Conservation (phyloP, 2,797 vertebrate genomes). For the Melanotaenia nigrans region DNA sequence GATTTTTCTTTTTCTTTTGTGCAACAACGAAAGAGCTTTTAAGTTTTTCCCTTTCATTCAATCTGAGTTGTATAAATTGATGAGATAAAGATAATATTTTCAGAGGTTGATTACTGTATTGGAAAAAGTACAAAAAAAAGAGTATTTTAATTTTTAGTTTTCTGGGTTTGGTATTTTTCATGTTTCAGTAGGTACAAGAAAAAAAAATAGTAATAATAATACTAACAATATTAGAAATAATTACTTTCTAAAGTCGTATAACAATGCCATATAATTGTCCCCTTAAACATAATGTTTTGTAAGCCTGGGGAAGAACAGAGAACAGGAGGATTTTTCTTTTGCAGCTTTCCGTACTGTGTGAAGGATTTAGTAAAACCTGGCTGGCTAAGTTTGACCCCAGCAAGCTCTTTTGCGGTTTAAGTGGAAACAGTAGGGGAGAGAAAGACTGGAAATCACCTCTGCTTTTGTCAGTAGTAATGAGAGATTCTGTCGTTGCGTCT, state of each 20-base stretch:
- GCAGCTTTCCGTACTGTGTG: slow-evolving; percentile 32
- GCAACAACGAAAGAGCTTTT: slow-evolving; percentile 52
- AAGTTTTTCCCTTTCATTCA: slow-evolving; percentile 43
- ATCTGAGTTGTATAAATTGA: slow-evolving; percentile 39
- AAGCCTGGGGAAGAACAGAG: background rate
- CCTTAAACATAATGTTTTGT: background rate
- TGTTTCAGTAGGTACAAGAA: no score
- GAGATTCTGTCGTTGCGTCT: slow-evolving; percentile 45
- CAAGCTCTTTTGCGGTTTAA: slow-evolving; percentile 63
- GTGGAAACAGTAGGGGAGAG: slow-evolving; percentile 53
- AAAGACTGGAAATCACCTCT: slow-evolving; percentile 38
- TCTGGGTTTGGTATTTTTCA: no score
- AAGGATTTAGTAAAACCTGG: slow-evolving; percentile 58
- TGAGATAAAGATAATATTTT: slow-evolving; percentile 62
- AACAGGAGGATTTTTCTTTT: slow-evolving; percentile 33
- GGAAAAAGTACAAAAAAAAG: slow-evolving; percentile 59
- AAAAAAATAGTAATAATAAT: no score
- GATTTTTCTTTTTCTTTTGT: slow-evolving; percentile 41
- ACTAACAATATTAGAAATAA: no score
- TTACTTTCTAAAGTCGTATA: no score
- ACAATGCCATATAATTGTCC: no score
- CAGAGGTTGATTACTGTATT: slow-evolving; percentile 52
- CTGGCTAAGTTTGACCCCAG: slow-evolving; percentile 63
- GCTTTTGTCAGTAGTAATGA: slow-evolving; percentile 52
- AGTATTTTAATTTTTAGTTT: no score